Conservation (phyloP, 1,140 invertebrate genomes). For the Latrodectus geometricus region DNA sequence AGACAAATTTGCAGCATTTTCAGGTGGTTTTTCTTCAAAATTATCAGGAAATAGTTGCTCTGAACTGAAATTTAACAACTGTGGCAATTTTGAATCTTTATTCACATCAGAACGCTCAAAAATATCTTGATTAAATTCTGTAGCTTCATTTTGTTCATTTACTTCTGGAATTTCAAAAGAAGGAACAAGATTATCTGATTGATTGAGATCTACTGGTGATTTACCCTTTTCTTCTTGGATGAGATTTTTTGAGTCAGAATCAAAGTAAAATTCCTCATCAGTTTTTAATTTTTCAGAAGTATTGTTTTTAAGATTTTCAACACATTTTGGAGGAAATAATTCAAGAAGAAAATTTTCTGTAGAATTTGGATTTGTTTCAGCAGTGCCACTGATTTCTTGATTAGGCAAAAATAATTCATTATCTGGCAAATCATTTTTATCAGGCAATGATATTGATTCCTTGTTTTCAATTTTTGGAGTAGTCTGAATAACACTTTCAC, state of each 20-base stretch:
- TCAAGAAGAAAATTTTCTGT: conserved; percentile 41
- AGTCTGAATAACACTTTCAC: conserved; percentile 32
- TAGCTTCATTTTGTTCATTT: conserved; percentile 59
- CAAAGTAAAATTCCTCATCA: not conserved
- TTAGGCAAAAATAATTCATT: not conserved
- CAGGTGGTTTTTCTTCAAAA: not conserved
- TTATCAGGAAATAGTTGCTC: conserved; percentile 38
- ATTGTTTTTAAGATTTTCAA: conserved; percentile 18
- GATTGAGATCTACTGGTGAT: conserved; percentile 10
- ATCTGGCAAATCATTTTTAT: conserved; percentile 4
- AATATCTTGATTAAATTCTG: conserved; percentile 55
- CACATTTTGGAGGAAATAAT: conserved; percentile 34
- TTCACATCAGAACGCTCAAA: conserved; percentile 30
- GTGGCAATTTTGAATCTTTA: conserved; percentile 41
- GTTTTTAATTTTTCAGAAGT: conserved; percentile 7
- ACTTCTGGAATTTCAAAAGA: conserved; percentile 56
- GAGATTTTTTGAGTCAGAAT: conserved; percentile 34
- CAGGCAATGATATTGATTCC: not conserved
- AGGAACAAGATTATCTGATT: not conserved
- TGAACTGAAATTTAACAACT: conserved; percentile 47
- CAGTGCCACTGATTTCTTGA: not conserved
- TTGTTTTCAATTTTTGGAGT: conserved; percentile 9
- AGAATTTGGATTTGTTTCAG: conserved; percentile 22
- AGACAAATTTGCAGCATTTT: not conserved
- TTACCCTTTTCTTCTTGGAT: conserved; percentile 3